phyloP scores from a whole-genome alignment of 2,888 invertebrate genomes.

The Elmis aenea region DNA sequence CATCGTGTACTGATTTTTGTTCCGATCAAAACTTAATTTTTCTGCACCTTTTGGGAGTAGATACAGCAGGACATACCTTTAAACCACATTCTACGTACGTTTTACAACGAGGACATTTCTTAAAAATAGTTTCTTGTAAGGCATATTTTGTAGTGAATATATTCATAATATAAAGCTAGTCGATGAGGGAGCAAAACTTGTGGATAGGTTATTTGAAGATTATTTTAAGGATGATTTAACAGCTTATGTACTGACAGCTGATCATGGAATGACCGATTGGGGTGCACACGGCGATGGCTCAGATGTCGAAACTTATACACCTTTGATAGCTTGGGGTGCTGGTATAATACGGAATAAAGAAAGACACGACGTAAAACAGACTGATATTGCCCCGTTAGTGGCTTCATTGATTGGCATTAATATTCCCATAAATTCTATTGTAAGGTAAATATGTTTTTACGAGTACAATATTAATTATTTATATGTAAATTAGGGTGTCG shows the following conservation, averaged over 20 bases:
- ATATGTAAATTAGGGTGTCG: slow-evolving; percentile 64
- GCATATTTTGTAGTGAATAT: slow-evolving; percentile 62
- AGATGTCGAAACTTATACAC: slow-evolving; percentile 85
- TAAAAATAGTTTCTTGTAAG: no score
- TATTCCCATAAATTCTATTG: slow-evolving; percentile 85
- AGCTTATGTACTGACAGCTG: slow-evolving; percentile 86
- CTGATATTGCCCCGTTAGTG: slow-evolving; percentile 89
- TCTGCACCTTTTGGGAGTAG: slow-evolving; percentile 89
- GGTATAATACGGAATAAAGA: slow-evolving; percentile 56
- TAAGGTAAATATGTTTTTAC: no score
- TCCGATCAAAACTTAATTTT: slow-evolving; percentile 69
- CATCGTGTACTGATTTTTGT: slow-evolving; percentile 45
- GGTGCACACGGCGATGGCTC: slow-evolving; percentile 95
- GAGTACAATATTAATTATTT: no score
- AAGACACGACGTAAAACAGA: slow-evolving; percentile 72
- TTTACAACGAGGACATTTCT: no score
- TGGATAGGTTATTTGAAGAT: slow-evolving; percentile 62
- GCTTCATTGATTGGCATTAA: slow-evolving; percentile 78
- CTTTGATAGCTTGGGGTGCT: slow-evolving; percentile 93
- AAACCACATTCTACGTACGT: slow-evolving; percentile 83
- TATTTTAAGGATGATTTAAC: slow-evolving; percentile 74
- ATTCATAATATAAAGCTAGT: slow-evolving; percentile 71
- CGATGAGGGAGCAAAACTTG: slow-evolving; percentile 67
- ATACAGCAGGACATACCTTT: slow-evolving; percentile 90
- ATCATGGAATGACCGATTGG: slow-evolving; percentile 99